A percentile compares a stretch with the other conserved stretches of the same genome.
Conservation (phyloP, 1,140 invertebrate genomes). For the Babylonia areolata region DNA sequence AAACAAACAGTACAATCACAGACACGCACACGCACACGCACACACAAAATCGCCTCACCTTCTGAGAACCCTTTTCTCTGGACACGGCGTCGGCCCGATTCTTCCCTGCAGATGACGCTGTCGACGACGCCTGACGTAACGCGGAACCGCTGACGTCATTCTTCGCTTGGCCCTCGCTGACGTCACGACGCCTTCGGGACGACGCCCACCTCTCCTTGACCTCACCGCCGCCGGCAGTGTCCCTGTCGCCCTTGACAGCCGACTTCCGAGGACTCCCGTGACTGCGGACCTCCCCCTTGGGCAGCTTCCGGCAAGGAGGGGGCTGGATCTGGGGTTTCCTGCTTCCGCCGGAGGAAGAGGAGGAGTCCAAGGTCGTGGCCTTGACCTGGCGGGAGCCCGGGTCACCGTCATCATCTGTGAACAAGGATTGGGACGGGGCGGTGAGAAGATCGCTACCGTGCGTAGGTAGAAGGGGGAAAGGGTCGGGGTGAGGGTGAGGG, state of each 20-base stretch:
- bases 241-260: not conserved
- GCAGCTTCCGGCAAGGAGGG: not conserved
- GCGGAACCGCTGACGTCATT: conserved; percentile 7
- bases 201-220: not conserved
- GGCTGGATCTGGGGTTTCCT: not conserved
- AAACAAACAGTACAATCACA: too few relatives aligned
- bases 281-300: not conserved
- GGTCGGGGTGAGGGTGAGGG: not conserved
- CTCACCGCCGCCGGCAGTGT: not conserved
- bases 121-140: too few relatives aligned
- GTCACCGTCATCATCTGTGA: conserved; percentile 9
- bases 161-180: not conserved
- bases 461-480: not conserved
- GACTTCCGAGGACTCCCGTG: not conserved
- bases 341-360: not conserved
- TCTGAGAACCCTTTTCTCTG: not conserved
- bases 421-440: not conserved
- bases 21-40: too few relatives aligned
- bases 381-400: not conserved
- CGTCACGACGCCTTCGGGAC: not conserved
- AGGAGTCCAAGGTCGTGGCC: not conserved
- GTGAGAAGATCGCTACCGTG: not conserved
- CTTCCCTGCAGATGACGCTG: not conserved
- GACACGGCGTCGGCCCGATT: not conserved
- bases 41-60: not conserved